Percentiles rank a stretch among this genome's conserved stretches.
These are phyloP conservation scores for Prinia subflava DNA, from an alignment of 2,113 vertebrate species.

Conservation along the genomic window DNA sequence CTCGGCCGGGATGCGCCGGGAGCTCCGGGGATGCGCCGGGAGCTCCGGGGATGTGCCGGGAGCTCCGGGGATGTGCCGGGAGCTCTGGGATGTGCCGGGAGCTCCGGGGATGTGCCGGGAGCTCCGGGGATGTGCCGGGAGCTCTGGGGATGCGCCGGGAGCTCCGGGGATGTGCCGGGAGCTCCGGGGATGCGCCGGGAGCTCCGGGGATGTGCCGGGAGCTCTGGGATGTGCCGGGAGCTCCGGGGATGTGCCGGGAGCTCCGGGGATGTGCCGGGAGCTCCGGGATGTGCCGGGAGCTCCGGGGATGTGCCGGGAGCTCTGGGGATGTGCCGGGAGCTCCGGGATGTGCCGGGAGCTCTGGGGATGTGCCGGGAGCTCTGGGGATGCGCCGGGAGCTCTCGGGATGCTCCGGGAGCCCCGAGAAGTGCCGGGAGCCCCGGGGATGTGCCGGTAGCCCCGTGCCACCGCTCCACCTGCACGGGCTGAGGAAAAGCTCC, in stretches of 20 bases:
- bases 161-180: not conserved
- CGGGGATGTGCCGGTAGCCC: not conserved
- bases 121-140: not conserved
- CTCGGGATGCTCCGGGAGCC: too few relatives aligned
- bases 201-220: not conserved
- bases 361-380: too few relatives aligned
- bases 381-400: too few relatives aligned
- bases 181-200: not conserved
- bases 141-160: not conserved
- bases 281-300: too few relatives aligned
- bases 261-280: too few relatives aligned
- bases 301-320: too few relatives aligned
- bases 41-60: not conserved
- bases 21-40: not conserved
- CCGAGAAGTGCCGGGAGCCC: too few relatives aligned
- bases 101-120: not conserved
- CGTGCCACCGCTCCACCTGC: not conserved
- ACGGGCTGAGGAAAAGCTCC: not conserved
- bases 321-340: not conserved
- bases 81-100: not conserved
- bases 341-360: not conserved
- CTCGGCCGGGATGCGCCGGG: not conserved
- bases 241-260: too few relatives aligned
- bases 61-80: not conserved
- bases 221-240: not conserved